Evolutionary conservation across 2,113 vertebrate genomes (phyloP).

Genomic region (Echinops telfairi): DNA sequence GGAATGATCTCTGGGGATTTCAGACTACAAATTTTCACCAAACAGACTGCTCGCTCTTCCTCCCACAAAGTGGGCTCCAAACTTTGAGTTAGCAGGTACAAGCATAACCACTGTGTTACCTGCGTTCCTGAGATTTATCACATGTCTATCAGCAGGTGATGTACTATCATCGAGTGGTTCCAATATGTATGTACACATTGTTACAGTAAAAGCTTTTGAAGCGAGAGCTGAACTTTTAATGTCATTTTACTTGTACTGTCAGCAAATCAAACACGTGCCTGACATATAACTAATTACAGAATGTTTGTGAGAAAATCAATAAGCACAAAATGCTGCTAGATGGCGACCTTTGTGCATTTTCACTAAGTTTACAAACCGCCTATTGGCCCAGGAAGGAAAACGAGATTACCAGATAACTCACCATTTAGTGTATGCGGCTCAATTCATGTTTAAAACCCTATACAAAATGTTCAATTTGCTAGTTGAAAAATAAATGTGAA

Average conservation of each 20-base stretch:
- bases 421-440: background rate
- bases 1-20: no score
- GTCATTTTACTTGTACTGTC: background rate
- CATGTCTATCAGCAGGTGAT: background rate
- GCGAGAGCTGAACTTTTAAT: background rate
- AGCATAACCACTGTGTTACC: no score
- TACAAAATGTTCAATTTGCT: background rate
- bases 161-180: background rate
- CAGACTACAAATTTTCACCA: no score
- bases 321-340: background rate
- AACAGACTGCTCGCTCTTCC: no score
- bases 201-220: no score
- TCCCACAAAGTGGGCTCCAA: no score
- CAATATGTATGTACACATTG: background rate
- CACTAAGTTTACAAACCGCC: background rate
- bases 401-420: background rate
- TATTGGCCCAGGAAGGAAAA: background rate
- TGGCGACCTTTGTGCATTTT: background rate
- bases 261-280: background rate
- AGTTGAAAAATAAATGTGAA: background rate
- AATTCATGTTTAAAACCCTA: background rate
- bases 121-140: background rate
- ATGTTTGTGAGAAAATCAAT: constrained; percentile 32
- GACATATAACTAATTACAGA: background rate
- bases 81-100: no score